Conservation (phyloP, 2,888 invertebrate species). For the Allolobophora icterica region DNA sequence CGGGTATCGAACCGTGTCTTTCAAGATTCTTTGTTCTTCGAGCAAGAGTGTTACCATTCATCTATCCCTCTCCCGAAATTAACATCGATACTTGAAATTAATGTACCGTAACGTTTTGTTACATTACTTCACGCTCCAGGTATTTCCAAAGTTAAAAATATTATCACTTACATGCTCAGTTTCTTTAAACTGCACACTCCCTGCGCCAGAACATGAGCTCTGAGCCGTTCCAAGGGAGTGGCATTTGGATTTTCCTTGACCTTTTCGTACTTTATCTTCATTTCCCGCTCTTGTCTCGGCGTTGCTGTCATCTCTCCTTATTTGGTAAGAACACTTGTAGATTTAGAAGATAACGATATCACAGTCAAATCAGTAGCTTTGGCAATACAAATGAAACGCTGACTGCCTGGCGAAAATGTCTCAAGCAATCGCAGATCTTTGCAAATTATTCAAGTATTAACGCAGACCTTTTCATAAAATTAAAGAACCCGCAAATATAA, state of each 20-base stretch:
- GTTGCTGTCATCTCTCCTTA: slow-evolving; percentile 44
- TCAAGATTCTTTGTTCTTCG: too few species aligned
- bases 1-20: too few species aligned
- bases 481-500: background rate
- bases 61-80: too few species aligned
- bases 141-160: background rate
- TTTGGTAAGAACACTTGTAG: background rate
- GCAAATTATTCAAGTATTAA: too few species aligned
- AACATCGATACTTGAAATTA: too few species aligned
- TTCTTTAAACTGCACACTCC: slow-evolving; percentile 41
- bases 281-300: slow-evolving; percentile 43
- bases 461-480: background rate
- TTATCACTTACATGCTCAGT: slow-evolving; percentile 23
- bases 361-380: too few species aligned
- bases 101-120: too few species aligned
- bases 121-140: background rate
- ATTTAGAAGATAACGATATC: background rate
- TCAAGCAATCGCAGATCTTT: background rate
- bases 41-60: too few species aligned
- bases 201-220: slow-evolving; percentile 39
- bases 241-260: slow-evolving; percentile 22
- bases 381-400: background rate
- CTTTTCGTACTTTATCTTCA: slow-evolving; percentile 43
- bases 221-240: slow-evolving; percentile 39
- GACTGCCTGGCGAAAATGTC: background rate